Conservation (phyloP, 2,113 vertebrate species). For the Rhabdomys dilectus region DNA sequence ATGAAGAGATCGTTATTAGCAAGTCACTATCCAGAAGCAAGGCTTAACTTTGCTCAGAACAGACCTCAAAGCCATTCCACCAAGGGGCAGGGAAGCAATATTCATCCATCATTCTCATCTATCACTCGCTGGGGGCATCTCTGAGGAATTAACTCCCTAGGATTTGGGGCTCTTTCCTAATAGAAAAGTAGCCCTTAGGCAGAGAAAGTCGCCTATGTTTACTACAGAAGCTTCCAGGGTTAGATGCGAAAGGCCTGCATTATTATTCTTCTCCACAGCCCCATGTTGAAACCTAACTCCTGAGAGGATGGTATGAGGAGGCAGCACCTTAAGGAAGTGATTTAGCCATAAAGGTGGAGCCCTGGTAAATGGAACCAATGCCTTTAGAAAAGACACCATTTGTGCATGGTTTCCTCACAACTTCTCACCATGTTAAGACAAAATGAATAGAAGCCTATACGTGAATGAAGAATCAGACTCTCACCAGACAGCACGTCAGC, state of each 20-base stretch:
- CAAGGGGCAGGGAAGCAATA: background rate
- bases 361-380: background rate
- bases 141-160: background rate
- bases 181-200: background rate
- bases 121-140: background rate
- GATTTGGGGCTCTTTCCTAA: background rate
- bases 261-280: background rate
- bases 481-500: background rate
- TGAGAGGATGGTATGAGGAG: no score
- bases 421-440: background rate
- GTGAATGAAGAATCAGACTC: background rate
- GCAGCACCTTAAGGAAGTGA: background rate
- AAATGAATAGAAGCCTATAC: background rate
- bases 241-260: background rate
- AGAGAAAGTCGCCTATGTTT: background rate
- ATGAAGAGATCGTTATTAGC: no score
- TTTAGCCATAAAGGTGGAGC: background rate
- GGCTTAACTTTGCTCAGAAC: background rate
- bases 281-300: background rate
- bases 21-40: background rate
- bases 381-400: no score
- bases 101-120: background rate
- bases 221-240: background rate
- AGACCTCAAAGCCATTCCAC: background rate
- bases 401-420: no score